These are phyloP conservation scores for Solea senegalensis DNA, from an alignment of 2,113 vertebrate species.

Conservation along the genomic window DNA sequence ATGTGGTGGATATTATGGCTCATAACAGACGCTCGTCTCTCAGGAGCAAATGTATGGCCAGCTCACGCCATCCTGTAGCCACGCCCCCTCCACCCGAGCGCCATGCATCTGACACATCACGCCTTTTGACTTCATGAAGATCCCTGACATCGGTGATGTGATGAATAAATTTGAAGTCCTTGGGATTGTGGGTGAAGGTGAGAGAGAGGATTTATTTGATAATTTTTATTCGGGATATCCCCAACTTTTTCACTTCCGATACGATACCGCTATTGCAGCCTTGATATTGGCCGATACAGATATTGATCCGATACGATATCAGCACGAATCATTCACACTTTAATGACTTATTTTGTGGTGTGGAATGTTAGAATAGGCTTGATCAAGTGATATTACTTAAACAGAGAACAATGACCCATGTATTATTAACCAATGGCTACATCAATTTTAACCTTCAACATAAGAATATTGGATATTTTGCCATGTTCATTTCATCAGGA, in stretches of 20 bases:
- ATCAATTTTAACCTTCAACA: too few species aligned
- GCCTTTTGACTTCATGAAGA: slow-evolving; percentile 98
- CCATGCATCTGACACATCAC: slow-evolving; percentile 59
- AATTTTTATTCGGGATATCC: too few species aligned
- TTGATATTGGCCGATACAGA: too few species aligned
- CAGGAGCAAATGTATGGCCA: slow-evolving; percentile 53
- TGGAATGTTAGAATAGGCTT: too few species aligned
- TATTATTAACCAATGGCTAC: too few species aligned
- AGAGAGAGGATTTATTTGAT: slow-evolving; percentile 59
- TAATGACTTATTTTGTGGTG: too few species aligned
- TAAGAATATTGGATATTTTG: too few species aligned
- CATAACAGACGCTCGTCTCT: slow-evolving; percentile 27
- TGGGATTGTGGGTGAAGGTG: slow-evolving; percentile 99
- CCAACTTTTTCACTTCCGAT: too few species aligned
- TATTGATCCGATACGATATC: too few species aligned
- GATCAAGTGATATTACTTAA: neutral
- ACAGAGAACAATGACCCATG: neutral
- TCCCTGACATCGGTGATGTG: slow-evolving; percentile 98
- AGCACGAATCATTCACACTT: too few species aligned
- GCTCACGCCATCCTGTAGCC: slow-evolving; percentile 60
- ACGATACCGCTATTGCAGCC: too few species aligned
- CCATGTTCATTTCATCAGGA: too few species aligned
- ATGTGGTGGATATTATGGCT: slow-evolving; percentile 62
- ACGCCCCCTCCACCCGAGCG: slow-evolving; percentile 46
- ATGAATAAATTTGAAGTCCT: slow-evolving; percentile 99